Evolutionary conservation across 2,797 vertebrate genomes (phyloP), one percentile per base, ranked within the genome.

Genomic region (Catharus ustulatus): DNA sequence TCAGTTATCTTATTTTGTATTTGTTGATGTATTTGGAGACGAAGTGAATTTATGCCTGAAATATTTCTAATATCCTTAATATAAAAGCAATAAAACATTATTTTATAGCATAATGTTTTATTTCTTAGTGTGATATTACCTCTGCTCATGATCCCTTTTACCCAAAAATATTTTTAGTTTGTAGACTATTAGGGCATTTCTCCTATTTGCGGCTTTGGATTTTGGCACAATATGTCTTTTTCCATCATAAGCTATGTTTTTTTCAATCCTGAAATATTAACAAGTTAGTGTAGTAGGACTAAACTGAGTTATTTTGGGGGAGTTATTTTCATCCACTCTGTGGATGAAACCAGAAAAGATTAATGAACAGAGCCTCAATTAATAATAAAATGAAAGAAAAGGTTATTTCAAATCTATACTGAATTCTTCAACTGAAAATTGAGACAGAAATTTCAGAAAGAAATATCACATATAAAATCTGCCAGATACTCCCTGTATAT

Each of bases 391-490:
- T 20, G 26, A 80, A 87, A 77, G 2, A 80, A 74, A 63, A 89
- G 1, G 3, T 63, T 86, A 23, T 51, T 90, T 81, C 23, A 81
- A 51, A 54, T 7, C 18, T 76, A 43, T 43, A 45, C 3, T 43
- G 45, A 89, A 58, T 66, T 69, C 27, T 88, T 86, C 54, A 94
- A 43, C 15, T 63, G 34, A 92, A 95, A 95, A 81, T 11, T 59
- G 29, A 81, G 29, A 75, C 13, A 68, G 26, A 79, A 78, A 67
- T 34, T 82, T 87, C 38, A 74, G 32, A 82, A 76, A 83, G 30
- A 38, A 83, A 20, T 67, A 48, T 32, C 23, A 54, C 13, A n/a
- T 40, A 54, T 12, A 73, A 85, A 92, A 82, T 5, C 48, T 91
- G 23, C 14, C 62, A 76, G 34, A 84, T 73, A 80, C 5, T 84